These are phyloP conservation scores for Emydocephalus ijimae DNA, from an alignment of 2,113 vertebrate species.

Conservation along the genomic window DNA sequence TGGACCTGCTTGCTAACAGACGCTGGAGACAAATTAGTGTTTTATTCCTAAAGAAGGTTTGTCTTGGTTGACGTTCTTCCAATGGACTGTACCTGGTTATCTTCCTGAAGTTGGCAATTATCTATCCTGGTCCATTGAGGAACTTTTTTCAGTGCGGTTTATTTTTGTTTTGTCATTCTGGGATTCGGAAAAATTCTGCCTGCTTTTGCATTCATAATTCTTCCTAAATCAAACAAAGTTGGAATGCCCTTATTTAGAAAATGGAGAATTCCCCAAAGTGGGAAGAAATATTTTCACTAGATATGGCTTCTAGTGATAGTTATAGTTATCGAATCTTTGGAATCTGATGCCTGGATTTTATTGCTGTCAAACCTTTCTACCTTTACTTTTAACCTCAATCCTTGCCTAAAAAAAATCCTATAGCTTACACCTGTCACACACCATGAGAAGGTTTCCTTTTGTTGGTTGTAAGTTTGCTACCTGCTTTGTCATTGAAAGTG, in stretches of 20 bases:
- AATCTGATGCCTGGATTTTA: background rate
- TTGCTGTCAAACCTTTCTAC: background rate
- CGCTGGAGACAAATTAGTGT: too few species aligned
- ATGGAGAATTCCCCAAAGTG: background rate
- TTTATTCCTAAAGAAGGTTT: too few species aligned
- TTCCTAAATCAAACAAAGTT: background rate
- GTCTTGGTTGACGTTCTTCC: too few species aligned
- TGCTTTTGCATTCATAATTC: background rate
- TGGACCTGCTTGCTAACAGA: too few species aligned
- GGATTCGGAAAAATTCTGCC: background rate
- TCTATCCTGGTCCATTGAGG: too few species aligned
- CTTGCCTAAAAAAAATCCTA: background rate
- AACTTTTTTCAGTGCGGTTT: too few species aligned
- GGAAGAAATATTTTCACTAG: background rate
- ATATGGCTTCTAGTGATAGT: background rate
- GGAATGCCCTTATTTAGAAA: background rate
- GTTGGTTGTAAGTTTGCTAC: background rate
- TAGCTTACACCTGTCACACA: background rate
- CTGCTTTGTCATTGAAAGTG: slow-evolving; percentile 17
- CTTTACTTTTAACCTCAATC: background rate
- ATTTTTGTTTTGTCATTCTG: background rate
- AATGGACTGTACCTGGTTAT: too few species aligned
- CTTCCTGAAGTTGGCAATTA: too few species aligned
- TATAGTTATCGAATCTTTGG: background rate
- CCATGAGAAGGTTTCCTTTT: background rate